These are phyloP conservation scores for Chelonus formosanus DNA, from an alignment of 2,888 invertebrate genomes.

Conservation along the genomic window DNA sequence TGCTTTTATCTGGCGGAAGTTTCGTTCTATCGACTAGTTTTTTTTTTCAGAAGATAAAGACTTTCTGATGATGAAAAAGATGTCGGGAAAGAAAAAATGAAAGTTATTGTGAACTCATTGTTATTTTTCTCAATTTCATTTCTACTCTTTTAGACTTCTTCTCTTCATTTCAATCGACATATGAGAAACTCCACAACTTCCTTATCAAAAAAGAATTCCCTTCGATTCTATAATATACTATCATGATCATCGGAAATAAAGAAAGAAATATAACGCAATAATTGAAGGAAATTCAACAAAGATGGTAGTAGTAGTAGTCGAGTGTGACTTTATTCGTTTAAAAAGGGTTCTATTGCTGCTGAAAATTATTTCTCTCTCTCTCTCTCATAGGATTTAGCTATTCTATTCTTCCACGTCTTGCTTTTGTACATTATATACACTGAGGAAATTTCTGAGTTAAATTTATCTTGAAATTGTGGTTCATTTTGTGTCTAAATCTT, in stretches of 20 bases:
- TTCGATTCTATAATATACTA: constrained; percentile 13
- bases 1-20: too few species aligned
- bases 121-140: constrained; percentile 21
- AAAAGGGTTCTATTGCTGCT: constrained; percentile 39
- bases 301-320: constrained; percentile 12
- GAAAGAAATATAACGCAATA: constrained; percentile 31
- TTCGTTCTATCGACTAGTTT: too few species aligned
- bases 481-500: too few species aligned
- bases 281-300: constrained; percentile 1
- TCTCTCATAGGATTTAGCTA: too few species aligned
- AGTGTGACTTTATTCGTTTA: constrained; percentile 37
- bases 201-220: constrained; percentile 18
- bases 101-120: constrained; percentile 33
- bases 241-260: constrained; percentile 21
- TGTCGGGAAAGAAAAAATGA: too few species aligned
- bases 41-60: too few species aligned
- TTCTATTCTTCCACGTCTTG: too few species aligned
- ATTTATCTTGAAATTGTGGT: too few species aligned
- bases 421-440: too few species aligned
- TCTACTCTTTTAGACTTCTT: constrained; percentile 7
- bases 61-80: too few species aligned
- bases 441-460: too few species aligned
- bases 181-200: constrained; percentile 9
- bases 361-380: too few species aligned
- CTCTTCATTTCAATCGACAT: constrained; percentile 12